Evolutionary conservation across 2,888 invertebrate genomes (phyloP).

Genomic region (Noctua pronuba): DNA sequence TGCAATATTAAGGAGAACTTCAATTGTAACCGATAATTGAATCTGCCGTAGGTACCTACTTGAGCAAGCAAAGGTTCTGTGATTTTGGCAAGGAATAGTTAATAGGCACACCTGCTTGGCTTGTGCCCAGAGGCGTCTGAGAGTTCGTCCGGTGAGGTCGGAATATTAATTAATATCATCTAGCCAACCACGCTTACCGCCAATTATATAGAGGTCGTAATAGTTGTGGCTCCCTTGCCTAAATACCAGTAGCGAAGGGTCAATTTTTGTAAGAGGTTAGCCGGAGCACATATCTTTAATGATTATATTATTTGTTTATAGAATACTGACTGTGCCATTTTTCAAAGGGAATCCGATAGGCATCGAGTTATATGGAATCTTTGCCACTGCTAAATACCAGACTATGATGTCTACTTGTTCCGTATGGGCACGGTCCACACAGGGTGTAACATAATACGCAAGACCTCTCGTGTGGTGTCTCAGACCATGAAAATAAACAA

Average conservation of each 20-base stretch:
- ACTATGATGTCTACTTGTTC: background rate
- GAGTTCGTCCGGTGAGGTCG: background rate
- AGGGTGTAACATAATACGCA: too few species aligned
- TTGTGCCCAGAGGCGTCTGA: background rate
- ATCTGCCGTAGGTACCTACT: background rate
- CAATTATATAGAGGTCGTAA: background rate
- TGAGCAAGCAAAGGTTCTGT: conserved; percentile 9
- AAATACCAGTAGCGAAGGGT: too few species aligned
- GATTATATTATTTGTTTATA: too few species aligned
- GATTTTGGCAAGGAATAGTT: conserved; percentile 3
- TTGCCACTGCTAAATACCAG: too few species aligned
- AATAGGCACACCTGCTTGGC: background rate
- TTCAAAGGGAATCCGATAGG: too few species aligned
- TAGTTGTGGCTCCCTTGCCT: background rate
- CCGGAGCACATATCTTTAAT: too few species aligned
- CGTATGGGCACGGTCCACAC: too few species aligned
- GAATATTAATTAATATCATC: conserved; percentile 8
- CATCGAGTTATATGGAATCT: too few species aligned
- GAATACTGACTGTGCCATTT: too few species aligned
- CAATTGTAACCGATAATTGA: conserved; percentile 9
- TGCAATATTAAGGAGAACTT: background rate
- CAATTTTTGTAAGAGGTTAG: too few species aligned
- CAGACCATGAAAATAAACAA: too few species aligned
- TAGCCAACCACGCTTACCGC: background rate
- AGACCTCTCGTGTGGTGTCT: too few species aligned